Conservation (phyloP, 2,113 vertebrate genomes). For the Fregetta grallaria region DNA sequence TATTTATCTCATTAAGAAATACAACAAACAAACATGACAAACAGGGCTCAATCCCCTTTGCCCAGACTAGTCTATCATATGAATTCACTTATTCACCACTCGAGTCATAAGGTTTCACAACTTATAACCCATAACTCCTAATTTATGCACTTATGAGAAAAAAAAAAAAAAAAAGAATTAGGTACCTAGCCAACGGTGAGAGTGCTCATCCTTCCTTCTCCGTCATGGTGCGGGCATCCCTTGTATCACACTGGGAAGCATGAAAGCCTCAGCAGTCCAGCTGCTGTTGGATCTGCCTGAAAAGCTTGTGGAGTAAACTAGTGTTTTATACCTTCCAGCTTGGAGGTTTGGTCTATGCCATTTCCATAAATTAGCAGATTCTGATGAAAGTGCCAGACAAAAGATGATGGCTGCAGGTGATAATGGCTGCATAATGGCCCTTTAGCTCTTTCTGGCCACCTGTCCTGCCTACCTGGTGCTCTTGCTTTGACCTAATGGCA, state of each 20-base stretch:
- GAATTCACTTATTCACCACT: background rate
- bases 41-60: background rate
- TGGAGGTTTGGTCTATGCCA: background rate
- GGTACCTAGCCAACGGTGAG: background rate
- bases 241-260: background rate
- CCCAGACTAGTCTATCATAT: background rate
- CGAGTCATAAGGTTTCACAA: background rate
- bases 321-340: no score
- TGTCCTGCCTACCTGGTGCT: rapidly evolving
- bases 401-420: background rate
- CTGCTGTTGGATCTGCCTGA: background rate
- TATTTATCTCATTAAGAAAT: background rate
- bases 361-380: background rate
- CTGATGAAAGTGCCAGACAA: background rate
- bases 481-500: background rate
- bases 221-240: rapidly evolving
- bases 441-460: background rate
- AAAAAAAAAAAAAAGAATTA: background rate
- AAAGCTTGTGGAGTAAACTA: background rate
- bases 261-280: background rate
- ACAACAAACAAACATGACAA: background rate
- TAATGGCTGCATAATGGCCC: background rate
- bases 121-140: background rate
- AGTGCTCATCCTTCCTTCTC: background rate
- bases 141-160: background rate